Percentiles rank a stretch among this genome's conserved stretches.
These are phyloP conservation scores for Champsocephalus gunnari DNA, from an alignment of 2,797 vertebrate species.

Conservation along the genomic window DNA sequence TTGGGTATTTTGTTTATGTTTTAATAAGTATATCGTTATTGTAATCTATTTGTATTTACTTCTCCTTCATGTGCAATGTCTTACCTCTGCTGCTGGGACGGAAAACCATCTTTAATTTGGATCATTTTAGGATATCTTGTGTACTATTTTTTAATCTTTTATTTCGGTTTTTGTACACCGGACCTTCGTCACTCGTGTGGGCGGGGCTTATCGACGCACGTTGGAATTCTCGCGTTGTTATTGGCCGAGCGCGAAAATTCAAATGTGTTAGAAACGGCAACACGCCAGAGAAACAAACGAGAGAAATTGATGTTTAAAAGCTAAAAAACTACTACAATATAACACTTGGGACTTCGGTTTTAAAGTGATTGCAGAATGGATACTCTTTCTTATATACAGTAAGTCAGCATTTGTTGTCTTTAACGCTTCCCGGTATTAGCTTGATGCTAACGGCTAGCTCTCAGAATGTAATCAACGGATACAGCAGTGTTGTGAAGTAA, in stretches of 20 bases:
- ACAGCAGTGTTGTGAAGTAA: fast-evolving
- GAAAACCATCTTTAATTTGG: no score
- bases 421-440: neutral
- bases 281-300: neutral
- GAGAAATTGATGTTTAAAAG: neutral
- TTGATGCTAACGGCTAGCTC: constrained; percentile 13
- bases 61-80: no score
- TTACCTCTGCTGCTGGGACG: no score
- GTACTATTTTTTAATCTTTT: neutral
- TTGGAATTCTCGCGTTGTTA: constrained; percentile 11
- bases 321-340: fast-evolving
- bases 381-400: constrained; percentile 64
- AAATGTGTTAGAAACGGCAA: constrained; percentile 13
- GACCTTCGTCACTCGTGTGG: fast-evolving
- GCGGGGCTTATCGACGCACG: neutral
- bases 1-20: no score
- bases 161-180: neutral
- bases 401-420: constrained; percentile 28
- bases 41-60: no score
- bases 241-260: constrained; percentile 74
- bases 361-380: constrained; percentile 52
- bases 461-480: neutral
- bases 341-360: no score
- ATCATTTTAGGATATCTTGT: no score
- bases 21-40: no score